Percentiles rank a stretch among this genome's conserved stretches.
Evolutionary conservation across 2,797 vertebrate genomes (phyloP).

Genomic region (Cottoperca gobio): DNA sequence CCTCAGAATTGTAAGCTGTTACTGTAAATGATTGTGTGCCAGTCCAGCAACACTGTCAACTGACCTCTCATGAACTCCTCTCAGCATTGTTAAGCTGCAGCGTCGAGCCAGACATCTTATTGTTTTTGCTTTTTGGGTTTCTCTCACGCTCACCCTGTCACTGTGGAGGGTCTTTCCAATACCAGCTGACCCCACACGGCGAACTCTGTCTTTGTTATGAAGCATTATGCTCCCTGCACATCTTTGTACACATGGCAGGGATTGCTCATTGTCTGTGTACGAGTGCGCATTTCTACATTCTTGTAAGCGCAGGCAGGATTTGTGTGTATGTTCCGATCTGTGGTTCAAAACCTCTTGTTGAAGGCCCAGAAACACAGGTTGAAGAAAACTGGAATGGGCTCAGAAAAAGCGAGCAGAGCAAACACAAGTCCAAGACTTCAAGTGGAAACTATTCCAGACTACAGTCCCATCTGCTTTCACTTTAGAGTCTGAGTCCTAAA

Average conservation of each 20-base stretch:
- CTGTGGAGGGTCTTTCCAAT: slow-evolving; percentile 48
- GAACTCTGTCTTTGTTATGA: slow-evolving; percentile 18
- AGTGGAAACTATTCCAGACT: slow-evolving; percentile 87
- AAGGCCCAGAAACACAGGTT: slow-evolving; percentile 66
- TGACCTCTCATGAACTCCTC: slow-evolving; percentile 61
- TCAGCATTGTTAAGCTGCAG: slow-evolving; percentile 63
- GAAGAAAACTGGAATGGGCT: slow-evolving; percentile 72
- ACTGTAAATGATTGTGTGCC: slow-evolving; percentile 56
- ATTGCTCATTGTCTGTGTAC: slow-evolving; percentile 18
- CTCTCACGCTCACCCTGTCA: slow-evolving; percentile 62
- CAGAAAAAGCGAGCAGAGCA: slow-evolving; percentile 71
- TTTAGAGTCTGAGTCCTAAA: slow-evolving; percentile 84
- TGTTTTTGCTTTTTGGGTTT: slow-evolving; percentile 63
- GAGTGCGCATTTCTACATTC: slow-evolving; percentile 9
- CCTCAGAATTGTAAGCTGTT: slow-evolving; percentile 51
- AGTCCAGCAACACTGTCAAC: slow-evolving; percentile 46
- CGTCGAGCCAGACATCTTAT: slow-evolving; percentile 42
- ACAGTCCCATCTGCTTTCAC: slow-evolving; percentile 86
- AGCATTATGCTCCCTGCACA: slow-evolving; percentile 18
- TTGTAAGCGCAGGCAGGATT: slow-evolving; percentile 29
- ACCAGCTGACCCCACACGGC: slow-evolving; percentile 53
- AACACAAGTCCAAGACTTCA: slow-evolving; percentile 81
- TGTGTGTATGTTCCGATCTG: slow-evolving; percentile 38
- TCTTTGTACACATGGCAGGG: slow-evolving; percentile 22
- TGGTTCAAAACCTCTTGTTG: slow-evolving; percentile 52